Base-by-base conservation (phyloP, 2,797 vertebrate species). In the Ptychobarbus kaznakovi region DNA sequence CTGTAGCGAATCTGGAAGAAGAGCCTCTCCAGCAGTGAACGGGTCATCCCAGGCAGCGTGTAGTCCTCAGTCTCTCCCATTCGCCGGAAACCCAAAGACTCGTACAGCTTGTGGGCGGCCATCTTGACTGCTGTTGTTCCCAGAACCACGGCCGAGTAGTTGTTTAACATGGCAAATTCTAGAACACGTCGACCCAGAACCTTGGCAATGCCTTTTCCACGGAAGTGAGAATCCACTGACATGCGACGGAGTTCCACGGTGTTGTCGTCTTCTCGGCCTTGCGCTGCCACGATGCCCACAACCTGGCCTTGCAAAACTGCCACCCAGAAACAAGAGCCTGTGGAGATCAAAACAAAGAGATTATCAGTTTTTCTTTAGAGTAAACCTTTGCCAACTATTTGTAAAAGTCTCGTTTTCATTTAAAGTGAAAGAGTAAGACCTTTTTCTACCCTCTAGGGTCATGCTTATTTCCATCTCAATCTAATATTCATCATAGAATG, bases 261-360 rank as follows among this genome's bases (percentile, higher is more conserved):
- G 95, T 99, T 98, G 95, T 99, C 97, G 0, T 98, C 97, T 90
- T 97, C 96, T 0, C 95, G 96, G 87, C 97, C 97, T 87, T 97
- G 95, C 0, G 98, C 98, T 0, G 97, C 98, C 90, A 99, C 98
- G 0, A 99, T 99, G 90, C 98, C 98, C 87, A 99, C 98, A 80
- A 99, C 97, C 0, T 95, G 96, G 88, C 98, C 97, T 0, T 98
- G 97, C 82, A 99, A 93, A 91, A 99, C 95, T 0, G 98, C 98
- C n/a, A 99, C 98, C 98, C 98, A 99, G 95, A 99, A 99, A 90
- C 97, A 97, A 91, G 97, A 99, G 85, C 98, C 98, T 99, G 95
- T 15, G 46, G 0, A 1, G 78, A 61, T 4, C 88, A 89, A 84
- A 16, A 94, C 2, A 91, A 18, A 10, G 63, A 61, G 0, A 38